Base-by-base conservation (phyloP, 1,140 invertebrate species). In the Episyrphus balteatus region DNA sequence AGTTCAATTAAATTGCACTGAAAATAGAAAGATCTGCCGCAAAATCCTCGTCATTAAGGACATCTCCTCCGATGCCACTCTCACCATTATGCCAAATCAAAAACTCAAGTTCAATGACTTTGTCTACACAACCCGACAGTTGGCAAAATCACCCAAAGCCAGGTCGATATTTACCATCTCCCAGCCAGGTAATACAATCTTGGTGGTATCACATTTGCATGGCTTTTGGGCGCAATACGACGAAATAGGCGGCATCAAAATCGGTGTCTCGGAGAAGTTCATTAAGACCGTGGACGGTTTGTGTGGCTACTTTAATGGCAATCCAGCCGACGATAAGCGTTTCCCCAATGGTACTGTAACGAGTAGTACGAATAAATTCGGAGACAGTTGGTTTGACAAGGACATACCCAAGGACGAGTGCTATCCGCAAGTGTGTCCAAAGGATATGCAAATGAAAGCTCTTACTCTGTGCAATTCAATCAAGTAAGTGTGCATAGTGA, bases 251-350 rank as follows among this genome's bases (percentile, higher is more conserved):
- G 82, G 84, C 51, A 71, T 84, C 1, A 85, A 84, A 61, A 73
- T 88, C 48, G 82, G 80, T 46, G 78, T 88, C 47, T 72, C 74
- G 0, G 73, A 75, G n/a, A 76, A 76, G 52, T 70, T 81, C 32
- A 55, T 66, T 30, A 69, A 73, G 3, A 67, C 74, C 42, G 78
- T 90, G 0, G 83, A 86, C 56, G 87, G 88, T 1, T 57, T 91
- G 1, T 91, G 88, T 56, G 88, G 88, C 5, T 81, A 76, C 46
- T 87, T 80, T 58, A 82, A 86, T 65, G 78, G 78, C 1, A 66
- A 77, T 26, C 46, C 63, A 0, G 51, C 55, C 18, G 83, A 89
- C 59, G 87, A 91, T 57, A 80, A 79, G 41, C 70, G 77, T 11
- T 75, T 78, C 49, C 85, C 86, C 0, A 75, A 81, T 60, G 86